Evolutionary conservation across 2,113 vertebrate species (phyloP), one percentile per base, ranked within the genome.

Genomic region (Lichenostomus cassidix): DNA sequence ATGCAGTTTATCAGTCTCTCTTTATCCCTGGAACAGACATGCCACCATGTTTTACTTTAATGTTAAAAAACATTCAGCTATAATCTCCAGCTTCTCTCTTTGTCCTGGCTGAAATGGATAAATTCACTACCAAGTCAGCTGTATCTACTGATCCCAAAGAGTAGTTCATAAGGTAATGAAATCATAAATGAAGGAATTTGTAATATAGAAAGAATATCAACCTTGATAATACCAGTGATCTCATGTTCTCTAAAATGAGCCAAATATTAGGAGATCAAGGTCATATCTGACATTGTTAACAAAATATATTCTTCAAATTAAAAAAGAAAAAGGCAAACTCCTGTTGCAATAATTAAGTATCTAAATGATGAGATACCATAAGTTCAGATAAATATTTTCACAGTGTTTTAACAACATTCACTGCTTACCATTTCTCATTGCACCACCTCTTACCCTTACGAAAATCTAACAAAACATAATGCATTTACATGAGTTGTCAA

Each of bases 321-420:
- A 37, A 64, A 42, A 33, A 20, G 70, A 31, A 69, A 62, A 35
- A 33, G 25, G 3, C 13, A 53, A 62, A 49, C 5, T 29, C 5
- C 20, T 24, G 28, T 39, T 63, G 12, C 0, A 0, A 6, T 58
- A 76, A 7, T 60, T 62, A 82, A 37, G 4, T 41, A 60, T 5
- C 6, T 53, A 77, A 95, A 67, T 42, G 4, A 47, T n/a, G 31
- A 35, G 4, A 39, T 25, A 47, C 3, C 7, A 21, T n/a, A 71
- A 77, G 28, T 5, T 44, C 33, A 44, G 25, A 58, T 52, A 55
- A 82, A 24, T 27, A 4, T 59, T 79, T 67, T 80, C 42, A 29
- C 2, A 14, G 12, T 69, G 8, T 68, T 93, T 89, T 71, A 82
- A 50, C 20, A 35, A 2, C 21, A 58, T 42, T 83, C 6, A 25